Evolutionary conservation across 53 echinoderm and acorn worm species (phyloP).

Genomic region (Crossaster papposus): DNA sequence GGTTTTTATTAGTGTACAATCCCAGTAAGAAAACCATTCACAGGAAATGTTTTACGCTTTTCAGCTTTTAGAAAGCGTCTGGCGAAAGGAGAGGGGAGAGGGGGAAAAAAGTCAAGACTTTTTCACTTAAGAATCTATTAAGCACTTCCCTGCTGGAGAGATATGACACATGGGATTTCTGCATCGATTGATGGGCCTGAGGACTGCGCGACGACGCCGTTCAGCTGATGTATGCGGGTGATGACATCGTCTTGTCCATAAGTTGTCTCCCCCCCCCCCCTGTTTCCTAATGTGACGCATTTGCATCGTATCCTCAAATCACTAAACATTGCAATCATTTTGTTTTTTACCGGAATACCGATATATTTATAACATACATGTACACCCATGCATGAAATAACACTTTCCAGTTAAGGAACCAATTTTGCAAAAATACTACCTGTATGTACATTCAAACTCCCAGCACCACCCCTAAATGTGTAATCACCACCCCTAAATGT

Average conservation of each 20-base stretch:
- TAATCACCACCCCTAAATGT: too few species aligned
- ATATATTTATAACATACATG: too few species aligned
- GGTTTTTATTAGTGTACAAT: not conserved
- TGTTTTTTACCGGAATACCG: too few species aligned
- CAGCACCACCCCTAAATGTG: too few species aligned
- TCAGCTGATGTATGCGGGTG: slow-evolving; percentile 12
- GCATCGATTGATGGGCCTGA: slow-evolving; percentile 42
- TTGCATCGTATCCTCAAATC: not conserved
- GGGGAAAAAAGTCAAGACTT: slow-evolving; percentile 44
- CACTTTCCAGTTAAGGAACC: too few species aligned
- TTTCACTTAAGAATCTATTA: slow-evolving; percentile 61
- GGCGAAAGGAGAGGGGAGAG: not conserved
- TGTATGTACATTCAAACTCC: too few species aligned
- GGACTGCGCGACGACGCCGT: slow-evolving; percentile 31
- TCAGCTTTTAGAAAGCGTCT: slow-evolving; percentile 53
- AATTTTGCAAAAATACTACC: too few species aligned
- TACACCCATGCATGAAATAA: too few species aligned
- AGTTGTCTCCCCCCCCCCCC: not conserved
- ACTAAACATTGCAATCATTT: not conserved
- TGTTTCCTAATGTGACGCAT: not conserved
- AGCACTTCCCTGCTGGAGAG: slow-evolving; percentile 51
- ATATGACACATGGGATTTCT: slow-evolving; percentile 53
- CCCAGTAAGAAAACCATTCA: slow-evolving; percentile 18
- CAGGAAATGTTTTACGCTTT: slow-evolving; percentile 63
- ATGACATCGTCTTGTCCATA: not conserved